Percentiles rank a stretch among this genome's conserved stretches.
These are phyloP conservation scores for Siphlonurus alternatus DNA, from an alignment of 2,888 invertebrate genomes.

Conservation along the genomic window DNA sequence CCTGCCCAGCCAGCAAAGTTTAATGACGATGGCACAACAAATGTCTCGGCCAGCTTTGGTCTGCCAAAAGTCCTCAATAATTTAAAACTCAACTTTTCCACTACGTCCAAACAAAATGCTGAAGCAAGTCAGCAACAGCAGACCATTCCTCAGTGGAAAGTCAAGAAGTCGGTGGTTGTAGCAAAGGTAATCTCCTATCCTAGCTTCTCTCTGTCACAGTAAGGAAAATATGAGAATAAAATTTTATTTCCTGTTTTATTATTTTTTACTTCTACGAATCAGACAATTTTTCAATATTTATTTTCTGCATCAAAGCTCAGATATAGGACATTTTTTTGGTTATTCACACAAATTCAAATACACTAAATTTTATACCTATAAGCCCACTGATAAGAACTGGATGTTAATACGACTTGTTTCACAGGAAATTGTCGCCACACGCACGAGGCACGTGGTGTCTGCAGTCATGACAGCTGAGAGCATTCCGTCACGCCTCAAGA, in stretches of 20 bases:
- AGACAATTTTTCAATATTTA: too few relatives aligned
- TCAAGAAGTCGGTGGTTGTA: neutral
- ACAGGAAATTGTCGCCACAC: conserved; percentile 40
- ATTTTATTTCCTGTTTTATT: too few relatives aligned
- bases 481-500: conserved; percentile 35
- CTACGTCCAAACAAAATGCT: neutral
- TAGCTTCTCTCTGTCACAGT: too few relatives aligned
- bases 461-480: conserved; percentile 41
- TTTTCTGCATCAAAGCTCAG: neutral
- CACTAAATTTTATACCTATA: neutral
- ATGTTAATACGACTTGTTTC: too few relatives aligned
- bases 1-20: too few relatives aligned
- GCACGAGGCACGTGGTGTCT: conserved; percentile 47
- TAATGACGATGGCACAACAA: too few relatives aligned
- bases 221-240: too few relatives aligned
- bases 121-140: neutral
- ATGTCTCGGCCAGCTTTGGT: neutral
- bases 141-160: neutral
- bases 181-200: conserved; percentile 18
- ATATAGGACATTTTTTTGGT: neutral
- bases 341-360: too few relatives aligned
- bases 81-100: neutral
- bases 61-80: neutral
- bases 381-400: neutral
- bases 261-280: too few relatives aligned